These are phyloP conservation scores for Caenorhabditis becei DNA, from an alignment of 2,888 invertebrate species.

Conservation along the genomic window DNA sequence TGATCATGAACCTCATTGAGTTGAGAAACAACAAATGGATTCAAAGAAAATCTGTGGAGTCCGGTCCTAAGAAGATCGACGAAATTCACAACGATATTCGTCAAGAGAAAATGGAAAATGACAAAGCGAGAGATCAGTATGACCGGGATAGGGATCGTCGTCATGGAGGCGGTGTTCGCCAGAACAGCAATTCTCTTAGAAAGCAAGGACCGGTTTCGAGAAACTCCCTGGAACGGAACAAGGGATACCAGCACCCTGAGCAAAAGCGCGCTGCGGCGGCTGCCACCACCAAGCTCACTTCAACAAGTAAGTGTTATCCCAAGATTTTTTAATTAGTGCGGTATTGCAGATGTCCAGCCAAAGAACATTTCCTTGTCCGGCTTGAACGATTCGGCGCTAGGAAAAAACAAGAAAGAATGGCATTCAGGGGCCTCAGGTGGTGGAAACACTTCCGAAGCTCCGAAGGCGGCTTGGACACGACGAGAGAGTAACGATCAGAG, in stretches of 20 bases:
- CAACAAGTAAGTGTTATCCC: conserved; percentile 28
- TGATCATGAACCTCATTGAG: conserved; percentile 72
- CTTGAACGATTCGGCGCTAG: conserved; percentile 24
- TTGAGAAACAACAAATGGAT: conserved; percentile 66
- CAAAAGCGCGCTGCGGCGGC: conserved; percentile 53
- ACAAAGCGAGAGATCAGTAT: conserved; percentile 63
- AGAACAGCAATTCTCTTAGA: conserved; percentile 47
- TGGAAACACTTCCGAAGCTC: conserved; percentile 33
- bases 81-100: conserved; percentile 72
- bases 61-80: conserved; percentile 73
- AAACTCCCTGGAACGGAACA: conserved; percentile 61
- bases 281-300: conserved; percentile 47
- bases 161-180: conserved; percentile 39
- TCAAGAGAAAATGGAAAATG: conserved; percentile 68
- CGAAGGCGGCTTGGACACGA: conserved; percentile 27
- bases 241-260: conserved; percentile 37
- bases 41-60: conserved; percentile 65
- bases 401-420: conserved; percentile 50
- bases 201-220: conserved; percentile 38
- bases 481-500: conserved; percentile 60
- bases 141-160: conserved; percentile 49
- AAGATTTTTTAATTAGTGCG: neutral
- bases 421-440: conserved; percentile 61
- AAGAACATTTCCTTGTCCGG: conserved; percentile 43
- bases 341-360: conserved; percentile 43